Evolutionary conservation across 2,113 vertebrate species (phyloP), one percentile per base, ranked within the genome.

Genomic region (Proterorhinus semilunaris): DNA sequence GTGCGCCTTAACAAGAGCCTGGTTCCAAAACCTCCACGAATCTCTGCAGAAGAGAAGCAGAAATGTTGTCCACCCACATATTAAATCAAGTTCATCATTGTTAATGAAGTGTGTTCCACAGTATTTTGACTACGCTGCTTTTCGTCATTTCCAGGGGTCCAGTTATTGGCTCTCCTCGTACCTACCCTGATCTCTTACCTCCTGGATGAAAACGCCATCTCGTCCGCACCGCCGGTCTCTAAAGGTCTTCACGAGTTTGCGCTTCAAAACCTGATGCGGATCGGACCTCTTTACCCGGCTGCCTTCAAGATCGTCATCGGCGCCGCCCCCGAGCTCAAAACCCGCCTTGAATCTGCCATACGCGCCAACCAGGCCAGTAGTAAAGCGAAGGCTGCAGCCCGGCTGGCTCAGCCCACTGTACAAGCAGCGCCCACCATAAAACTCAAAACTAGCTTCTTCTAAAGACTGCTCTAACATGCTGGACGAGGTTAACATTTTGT

Each of bases 401-500:
- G 94, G 75, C 95, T 93, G 88, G 91, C 95, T 63, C 92, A 94
- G 89, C 96, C 96, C 11, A 74, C 94, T 6, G 91, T 94, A 47
- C 96, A 95, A 85, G 95, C 95, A 58, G 91, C 94, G 15, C 98
- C 98, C 10, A 99, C 96, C 78, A 99, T 99, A 90, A 99, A 98
- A 94, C 94, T 99, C 61, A 99, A 99, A 87, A 99, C 95, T 0
- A 98, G 93, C 87, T 99, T 99, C 92, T 99, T 99, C 91, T 99
- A 85, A 94, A 89, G 48, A 48, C 68, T 47, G 65, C 44, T 6
- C 8, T 61, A 70, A 63, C 52, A 27, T 69, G 58, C 54, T 65
- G 51, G 42, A 43, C 13, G 61, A 71, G 67, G 52, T 72, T 61
- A 61, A 44, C 27, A 61, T 45, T 17, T 47, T 61, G 42, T 62